Evolutionary conservation across 1,140 invertebrate genomes (phyloP).

Genomic region (Maconellicoccus hirsutus): DNA sequence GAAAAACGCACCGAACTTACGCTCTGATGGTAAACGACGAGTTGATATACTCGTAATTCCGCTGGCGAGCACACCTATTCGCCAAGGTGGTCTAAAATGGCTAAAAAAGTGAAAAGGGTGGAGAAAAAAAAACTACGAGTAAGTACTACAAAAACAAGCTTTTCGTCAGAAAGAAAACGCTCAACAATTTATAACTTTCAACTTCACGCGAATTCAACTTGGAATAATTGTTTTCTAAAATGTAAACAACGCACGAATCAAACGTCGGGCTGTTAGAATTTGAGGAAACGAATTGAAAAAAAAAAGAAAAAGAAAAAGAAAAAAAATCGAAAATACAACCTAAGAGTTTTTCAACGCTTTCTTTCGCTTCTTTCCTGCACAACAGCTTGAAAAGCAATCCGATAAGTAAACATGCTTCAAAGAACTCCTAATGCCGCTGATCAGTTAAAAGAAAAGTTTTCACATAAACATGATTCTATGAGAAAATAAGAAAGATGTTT

Average conservation of each 20-base stretch:
- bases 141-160: background rate
- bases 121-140: too few species aligned
- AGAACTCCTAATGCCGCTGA: conserved; percentile 1
- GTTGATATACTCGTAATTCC: background rate
- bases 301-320: background rate
- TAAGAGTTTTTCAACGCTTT: background rate
- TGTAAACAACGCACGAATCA: background rate
- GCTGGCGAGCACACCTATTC: background rate
- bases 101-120: too few species aligned
- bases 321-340: background rate
- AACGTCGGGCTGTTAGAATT: background rate
- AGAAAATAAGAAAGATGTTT: conserved; percentile 9
- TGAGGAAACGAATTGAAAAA: background rate
- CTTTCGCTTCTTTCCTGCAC: background rate
- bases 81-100: background rate
- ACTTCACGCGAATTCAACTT: background rate
- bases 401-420: background rate
- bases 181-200: background rate
- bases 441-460: conserved; percentile 9
- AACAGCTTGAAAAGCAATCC: background rate
- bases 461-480: background rate
- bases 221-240: background rate
- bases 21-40: too few species aligned
- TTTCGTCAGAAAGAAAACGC: background rate
- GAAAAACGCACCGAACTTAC: background rate